Conservation (phyloP, 1,140 invertebrate genomes). For the Carposina sasakii region DNA sequence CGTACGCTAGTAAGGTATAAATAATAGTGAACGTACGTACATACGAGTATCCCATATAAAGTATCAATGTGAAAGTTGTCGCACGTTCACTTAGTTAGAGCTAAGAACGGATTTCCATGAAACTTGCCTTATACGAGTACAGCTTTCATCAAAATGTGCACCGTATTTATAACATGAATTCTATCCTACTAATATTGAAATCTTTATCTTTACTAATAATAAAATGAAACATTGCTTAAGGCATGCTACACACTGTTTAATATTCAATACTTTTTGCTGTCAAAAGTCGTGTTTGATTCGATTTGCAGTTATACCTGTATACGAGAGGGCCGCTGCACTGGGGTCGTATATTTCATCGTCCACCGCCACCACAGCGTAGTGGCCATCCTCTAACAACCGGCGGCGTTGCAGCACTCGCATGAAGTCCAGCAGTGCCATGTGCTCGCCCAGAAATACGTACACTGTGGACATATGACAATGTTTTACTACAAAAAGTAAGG, state of each 20-base stretch:
- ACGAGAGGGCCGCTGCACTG: conserved; percentile 76
- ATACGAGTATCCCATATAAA: too few relatives aligned
- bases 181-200: too few relatives aligned
- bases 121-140: too few relatives aligned
- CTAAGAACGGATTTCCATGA: too few relatives aligned
- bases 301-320: conserved; percentile 72
- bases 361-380: conserved; percentile 89
- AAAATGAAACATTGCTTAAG: background rate
- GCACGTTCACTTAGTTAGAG: too few relatives aligned
- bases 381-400: conserved; percentile 80
- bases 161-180: too few relatives aligned
- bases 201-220: background rate
- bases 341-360: conserved; percentile 90
- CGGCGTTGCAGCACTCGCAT: conserved; percentile 78
- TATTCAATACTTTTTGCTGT: background rate
- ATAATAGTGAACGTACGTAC: too few relatives aligned
- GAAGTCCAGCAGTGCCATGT: conserved; percentile 87
- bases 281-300: background rate
- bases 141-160: too few relatives aligned
- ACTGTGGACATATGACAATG: conserved; percentile 81
- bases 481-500: too few relatives aligned
- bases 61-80: too few relatives aligned
- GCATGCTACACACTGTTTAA: background rate
- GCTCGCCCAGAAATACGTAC: conserved; percentile 90
- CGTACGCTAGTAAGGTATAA: too few relatives aligned